Evolutionary conservation across 2,888 invertebrate genomes (phyloP).

Genomic region (Marronus borbonicus): DNA sequence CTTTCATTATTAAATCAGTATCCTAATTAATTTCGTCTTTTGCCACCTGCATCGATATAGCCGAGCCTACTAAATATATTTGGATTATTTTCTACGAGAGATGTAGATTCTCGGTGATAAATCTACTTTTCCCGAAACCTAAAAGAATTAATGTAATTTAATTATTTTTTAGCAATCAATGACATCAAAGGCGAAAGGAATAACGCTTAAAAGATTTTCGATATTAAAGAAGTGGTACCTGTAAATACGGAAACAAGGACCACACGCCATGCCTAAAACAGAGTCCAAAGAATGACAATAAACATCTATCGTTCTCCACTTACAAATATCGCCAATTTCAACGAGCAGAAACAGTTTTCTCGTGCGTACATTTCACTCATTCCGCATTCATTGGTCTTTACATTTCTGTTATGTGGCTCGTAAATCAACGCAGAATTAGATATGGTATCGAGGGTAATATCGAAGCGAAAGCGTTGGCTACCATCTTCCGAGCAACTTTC

Average conservation of each 20-base stretch:
- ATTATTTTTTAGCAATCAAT: not conserved
- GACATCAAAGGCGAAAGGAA: too few relatives aligned
- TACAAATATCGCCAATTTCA: too few relatives aligned
- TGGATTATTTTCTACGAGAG: too few relatives aligned
- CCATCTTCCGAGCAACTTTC: slow-evolving; percentile 28
- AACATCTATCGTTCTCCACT: too few relatives aligned
- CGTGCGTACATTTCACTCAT: not conserved
- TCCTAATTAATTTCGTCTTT: slow-evolving; percentile 4
- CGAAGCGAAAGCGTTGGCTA: not conserved
- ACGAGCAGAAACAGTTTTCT: too few relatives aligned
- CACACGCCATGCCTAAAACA: too few relatives aligned
- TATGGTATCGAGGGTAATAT: slow-evolving; percentile 16
- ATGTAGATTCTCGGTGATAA: not conserved
- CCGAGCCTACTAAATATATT: too few relatives aligned
- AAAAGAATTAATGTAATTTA: not conserved
- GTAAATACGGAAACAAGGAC: too few relatives aligned
- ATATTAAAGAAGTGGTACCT: too few relatives aligned
- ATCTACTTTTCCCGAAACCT: not conserved
- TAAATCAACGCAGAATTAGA: slow-evolving; percentile 16
- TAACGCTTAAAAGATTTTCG: too few relatives aligned
- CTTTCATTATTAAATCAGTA: slow-evolving; percentile 10
- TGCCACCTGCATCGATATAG: not conserved
- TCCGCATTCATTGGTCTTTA: not conserved
- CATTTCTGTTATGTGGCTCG: not conserved
- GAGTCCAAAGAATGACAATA: too few relatives aligned